Percentiles rank a stretch among this genome's conserved stretches.
These are phyloP conservation scores for Oryzias melastigma DNA, from an alignment of 2,113 vertebrate species.

Conservation along the genomic window DNA sequence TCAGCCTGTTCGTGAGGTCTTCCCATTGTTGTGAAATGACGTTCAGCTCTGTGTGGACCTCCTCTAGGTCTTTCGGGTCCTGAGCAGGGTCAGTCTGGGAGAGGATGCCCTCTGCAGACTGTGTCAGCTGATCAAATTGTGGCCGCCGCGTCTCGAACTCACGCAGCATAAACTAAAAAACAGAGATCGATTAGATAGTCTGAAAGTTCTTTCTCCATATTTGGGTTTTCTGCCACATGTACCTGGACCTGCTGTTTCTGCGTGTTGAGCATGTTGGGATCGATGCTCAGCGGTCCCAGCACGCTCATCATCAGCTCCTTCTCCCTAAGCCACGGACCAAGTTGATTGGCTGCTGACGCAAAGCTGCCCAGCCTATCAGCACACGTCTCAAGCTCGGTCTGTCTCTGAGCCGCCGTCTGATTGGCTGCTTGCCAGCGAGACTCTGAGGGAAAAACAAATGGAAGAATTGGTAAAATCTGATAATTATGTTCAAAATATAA, in stretches of 20 bases:
- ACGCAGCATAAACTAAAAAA: conserved; percentile 92
- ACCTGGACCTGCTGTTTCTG: conserved; percentile 99
- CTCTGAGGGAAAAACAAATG: conserved; percentile 70
- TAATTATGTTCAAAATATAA: no score
- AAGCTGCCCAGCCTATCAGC: conserved; percentile 89
- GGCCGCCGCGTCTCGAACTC: conserved; percentile 93
- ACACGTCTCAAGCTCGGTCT: conserved; percentile 91
- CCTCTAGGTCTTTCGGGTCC: conserved; percentile 79
- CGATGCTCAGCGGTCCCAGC: conserved; percentile 93
- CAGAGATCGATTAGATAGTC: neutral
- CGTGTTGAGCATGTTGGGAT: conserved; percentile 96
- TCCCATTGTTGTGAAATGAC: conserved; percentile 89
- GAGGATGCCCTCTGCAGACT: conserved; percentile 88
- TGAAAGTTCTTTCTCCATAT: no score
- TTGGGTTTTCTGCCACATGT: neutral
- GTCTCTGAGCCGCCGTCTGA: conserved; percentile 83
- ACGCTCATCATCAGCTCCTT: conserved; percentile 99
- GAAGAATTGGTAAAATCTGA: neutral
- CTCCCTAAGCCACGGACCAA: conserved; percentile 93
- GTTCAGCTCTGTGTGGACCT: conserved; percentile 84
- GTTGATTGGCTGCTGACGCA: conserved; percentile 85
- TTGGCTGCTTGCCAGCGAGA: conserved; percentile 88
- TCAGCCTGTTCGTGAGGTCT: conserved; percentile 83
- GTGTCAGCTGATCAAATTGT: conserved; percentile 92
- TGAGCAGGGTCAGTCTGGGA: conserved; percentile 75